Evolutionary conservation across 2,888 invertebrate genomes (phyloP), one percentile per base, ranked within the genome.

Genomic region (Oligia latruncula): DNA sequence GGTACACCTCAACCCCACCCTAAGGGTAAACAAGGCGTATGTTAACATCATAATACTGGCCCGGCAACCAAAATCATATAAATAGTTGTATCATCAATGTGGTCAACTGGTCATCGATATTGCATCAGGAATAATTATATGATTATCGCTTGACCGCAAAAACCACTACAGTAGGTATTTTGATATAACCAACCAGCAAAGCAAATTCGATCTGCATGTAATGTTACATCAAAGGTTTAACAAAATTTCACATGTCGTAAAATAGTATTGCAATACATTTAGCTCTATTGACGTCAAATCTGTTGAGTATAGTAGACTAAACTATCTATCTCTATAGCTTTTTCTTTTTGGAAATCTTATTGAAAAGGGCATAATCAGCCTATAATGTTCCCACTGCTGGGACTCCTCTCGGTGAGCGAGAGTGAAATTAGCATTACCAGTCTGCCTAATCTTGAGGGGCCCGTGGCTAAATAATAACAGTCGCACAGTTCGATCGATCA

Each of bases 221-320:
- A 43, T 35, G 29, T 52, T 74, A 49, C 49, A 49, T 17, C 35
- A 72, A 75, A 72, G 35, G 23, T 74, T 75, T n/a, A 17, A 49
- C 20, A 70, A 23, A 23, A 49, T 35, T 35, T 35, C 49, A 40
- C 8, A 23, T 13, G 6, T 74, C 60, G 40, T 74, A n/a, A 49
- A 60, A 49, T 74, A 49, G 1, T 49, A 58, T 40, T 15, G 35
- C 49, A 35, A 71, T 75, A 35, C 35, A 35, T 49, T 60, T 62
- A 46, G 20, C 17, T 73, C 13, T 60, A 20, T 74, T 74, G 52
- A 35, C 35, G 17, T 46, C 13, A 60, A 73, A 60, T n/a, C 35
- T 60, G 23, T 17, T 75, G 17, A 17, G n/a, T 55, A 23, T 13
- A 13, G 4, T 46, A 29, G 23, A 74, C 13, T 17, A 35, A 60